Evolutionary conservation across 2,888 invertebrate species (phyloP).

Genomic region (Napeogenes inachia): DNA sequence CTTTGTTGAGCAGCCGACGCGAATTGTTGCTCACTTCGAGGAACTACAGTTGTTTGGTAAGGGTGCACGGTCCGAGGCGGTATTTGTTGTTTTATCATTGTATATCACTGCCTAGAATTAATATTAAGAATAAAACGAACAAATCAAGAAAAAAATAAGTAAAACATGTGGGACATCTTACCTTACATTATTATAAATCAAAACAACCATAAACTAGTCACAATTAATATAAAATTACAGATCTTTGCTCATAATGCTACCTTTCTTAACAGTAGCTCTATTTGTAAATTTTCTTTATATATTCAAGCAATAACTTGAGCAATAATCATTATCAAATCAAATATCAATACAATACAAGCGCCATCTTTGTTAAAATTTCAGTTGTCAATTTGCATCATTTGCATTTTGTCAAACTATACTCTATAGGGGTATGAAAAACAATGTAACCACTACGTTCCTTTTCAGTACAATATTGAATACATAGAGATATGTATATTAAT

Average conservation of each 20-base stretch:
- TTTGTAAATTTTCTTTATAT: too few relatives aligned
- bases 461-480: too few relatives aligned
- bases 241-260: not conserved
- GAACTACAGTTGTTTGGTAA: constrained; percentile 71
- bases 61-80: constrained; percentile 70
- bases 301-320: too few relatives aligned
- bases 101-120: constrained; percentile 24
- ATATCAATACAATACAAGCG: too few relatives aligned
- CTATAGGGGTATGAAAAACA: too few relatives aligned
- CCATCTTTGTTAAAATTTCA: too few relatives aligned
- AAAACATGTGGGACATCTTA: constrained; percentile 3
- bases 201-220: not conserved
- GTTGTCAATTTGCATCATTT: too few relatives aligned
- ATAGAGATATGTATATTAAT: too few relatives aligned
- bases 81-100: constrained; percentile 72
- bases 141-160: not conserved
- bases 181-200: not conserved
- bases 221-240: not conserved
- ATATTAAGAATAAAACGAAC: constrained; percentile 11
- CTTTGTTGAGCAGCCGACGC: constrained; percentile 67
- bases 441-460: too few relatives aligned
- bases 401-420: too few relatives aligned
- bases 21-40: constrained; percentile 67
- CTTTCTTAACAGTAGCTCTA: not conserved
- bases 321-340: too few relatives aligned